Evolutionary conservation across 2,797 vertebrate genomes (phyloP), one percentile per base, ranked within the genome.

Genomic region (Coranthus polyacanthus): DNA sequence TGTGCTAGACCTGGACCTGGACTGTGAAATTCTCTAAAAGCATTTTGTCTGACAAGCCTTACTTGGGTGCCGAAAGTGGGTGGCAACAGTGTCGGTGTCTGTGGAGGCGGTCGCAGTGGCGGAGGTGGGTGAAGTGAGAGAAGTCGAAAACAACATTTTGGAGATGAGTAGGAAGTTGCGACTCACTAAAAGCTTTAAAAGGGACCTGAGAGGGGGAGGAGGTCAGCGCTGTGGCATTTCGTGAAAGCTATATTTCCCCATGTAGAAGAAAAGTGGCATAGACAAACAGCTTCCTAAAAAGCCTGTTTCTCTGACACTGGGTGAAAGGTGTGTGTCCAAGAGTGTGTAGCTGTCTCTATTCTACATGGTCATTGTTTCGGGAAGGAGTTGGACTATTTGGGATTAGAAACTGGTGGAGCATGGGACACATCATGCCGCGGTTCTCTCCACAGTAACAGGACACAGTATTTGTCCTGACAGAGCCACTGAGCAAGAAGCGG

Each of bases 11-110:
- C 71, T 9, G 2, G 63, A 12, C 39, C 36, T 43, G 72, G 69
- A 74, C 69, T 18, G 0, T 49, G 49, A 62, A 69, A 79, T 79
- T 78, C 52, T 75, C 51, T 84, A 66, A 88, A 88, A 89, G 81
- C 72, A 56, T 70, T 87, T 90, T 76, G 71, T 81, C 71, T 78
- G 74, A 86, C 72, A 71, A 77, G 62, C 61, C 21, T 68, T 60
- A 59, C 68, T 77, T 65, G 53, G 79, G 46, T 38, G 32, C 39
- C 2, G 16, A 46, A 12, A 54, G 76, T 75, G 71, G 63, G 66
- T 66, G 66, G 61, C 46, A 69, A 43, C 4, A 1, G 22, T 43
- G 59, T 50, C 50, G 17, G 32, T 52, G 45, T 68, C 8, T 75
- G 63, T 43, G 79, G 63, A 45, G 75, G 82, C 39, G 42, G 64